A percentile compares a stretch with the other conserved stretches of the same genome.
These are phyloP conservation scores for Leptinotarsa lineolata DNA, from an alignment of 1,140 invertebrate species.

Conservation along the genomic window DNA sequence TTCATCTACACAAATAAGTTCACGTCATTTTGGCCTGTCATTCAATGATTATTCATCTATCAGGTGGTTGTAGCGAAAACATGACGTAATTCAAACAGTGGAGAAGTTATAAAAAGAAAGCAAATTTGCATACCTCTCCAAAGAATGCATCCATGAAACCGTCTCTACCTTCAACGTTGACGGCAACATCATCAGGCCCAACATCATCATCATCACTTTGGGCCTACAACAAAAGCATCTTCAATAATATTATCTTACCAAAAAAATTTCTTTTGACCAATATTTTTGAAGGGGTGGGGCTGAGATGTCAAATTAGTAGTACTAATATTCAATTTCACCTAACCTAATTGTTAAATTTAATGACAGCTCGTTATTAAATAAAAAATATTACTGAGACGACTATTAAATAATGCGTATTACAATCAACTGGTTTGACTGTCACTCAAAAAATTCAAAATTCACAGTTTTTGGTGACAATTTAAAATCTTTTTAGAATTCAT, in stretches of 20 bases:
- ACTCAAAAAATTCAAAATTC: constrained; percentile 22
- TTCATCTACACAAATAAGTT: too few species aligned
- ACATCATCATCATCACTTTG: constrained; percentile 95
- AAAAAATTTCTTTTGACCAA: constrained; percentile 41
- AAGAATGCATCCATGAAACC: constrained; percentile 98
- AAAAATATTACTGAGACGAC: neutral
- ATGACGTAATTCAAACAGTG: neutral
- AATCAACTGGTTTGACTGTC: constrained; percentile 9
- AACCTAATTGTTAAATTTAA: constrained; percentile 42
- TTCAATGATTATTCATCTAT: neutral
- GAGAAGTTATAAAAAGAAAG: neutral
- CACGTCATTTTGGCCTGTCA: neutral
- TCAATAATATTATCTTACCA: constrained; percentile 19
- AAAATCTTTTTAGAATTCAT: constrained; percentile 11
- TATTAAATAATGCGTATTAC: neutral
- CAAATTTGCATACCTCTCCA: constrained; percentile 74
- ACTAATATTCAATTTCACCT: constrained; percentile 34
- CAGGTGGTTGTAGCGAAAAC: neutral
- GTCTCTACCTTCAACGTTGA: constrained; percentile 84
- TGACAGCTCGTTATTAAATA: constrained; percentile 29
- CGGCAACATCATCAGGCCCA: constrained; percentile 86
- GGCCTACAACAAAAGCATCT: constrained; percentile 66
- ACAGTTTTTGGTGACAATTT: neutral
- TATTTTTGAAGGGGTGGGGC: constrained; percentile 47
- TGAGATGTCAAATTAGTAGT: constrained; percentile 29